Percentiles rank a stretch among this genome's conserved stretches.
These are phyloP conservation scores for Bovichtus diacanthus DNA, from an alignment of 2,797 vertebrate genomes.

Conservation along the genomic window DNA sequence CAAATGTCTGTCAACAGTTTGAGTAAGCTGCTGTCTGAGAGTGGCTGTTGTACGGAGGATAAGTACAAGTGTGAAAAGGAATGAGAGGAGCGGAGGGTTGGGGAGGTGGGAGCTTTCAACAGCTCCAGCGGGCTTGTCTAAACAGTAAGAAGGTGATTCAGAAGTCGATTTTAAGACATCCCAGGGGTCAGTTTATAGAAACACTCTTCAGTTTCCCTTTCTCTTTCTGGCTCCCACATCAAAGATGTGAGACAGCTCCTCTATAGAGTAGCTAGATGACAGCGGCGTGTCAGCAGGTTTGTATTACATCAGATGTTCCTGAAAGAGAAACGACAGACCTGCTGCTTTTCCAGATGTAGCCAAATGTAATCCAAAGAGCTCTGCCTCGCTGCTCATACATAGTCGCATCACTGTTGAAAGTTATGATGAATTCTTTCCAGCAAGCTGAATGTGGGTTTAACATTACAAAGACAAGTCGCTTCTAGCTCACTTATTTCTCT, in stretches of 20 bases:
- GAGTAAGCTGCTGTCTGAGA: slow-evolving; percentile 15
- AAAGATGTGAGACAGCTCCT: background rate
- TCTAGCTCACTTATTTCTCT: background rate
- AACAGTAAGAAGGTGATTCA: slow-evolving; percentile 27
- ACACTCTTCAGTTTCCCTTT: background rate
- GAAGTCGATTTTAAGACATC: slow-evolving; percentile 25
- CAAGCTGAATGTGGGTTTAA: slow-evolving; percentile 4
- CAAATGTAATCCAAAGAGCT: slow-evolving; percentile 14
- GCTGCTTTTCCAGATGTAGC: slow-evolving; percentile 6
- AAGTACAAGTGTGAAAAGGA: slow-evolving; percentile 37
- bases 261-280: background rate
- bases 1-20: slow-evolving; percentile 39
- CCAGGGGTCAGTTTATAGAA: slow-evolving; percentile 18
- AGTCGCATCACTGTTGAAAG: slow-evolving; percentile 7
- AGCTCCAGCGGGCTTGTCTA: slow-evolving; percentile 40
- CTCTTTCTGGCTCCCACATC: background rate
- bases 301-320: slow-evolving; percentile 34
- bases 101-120: slow-evolving; percentile 23
- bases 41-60: background rate
- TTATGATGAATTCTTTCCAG: slow-evolving; percentile 6
- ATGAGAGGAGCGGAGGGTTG: background rate
- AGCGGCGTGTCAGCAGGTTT: slow-evolving; percentile 19
- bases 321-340: slow-evolving; percentile 16
- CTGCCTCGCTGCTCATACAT: background rate
- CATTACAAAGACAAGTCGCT: slow-evolving; percentile 7